phyloP scores from a whole-genome alignment of 2,888 invertebrate species.

The Cryptophagus acutangulus region DNA sequence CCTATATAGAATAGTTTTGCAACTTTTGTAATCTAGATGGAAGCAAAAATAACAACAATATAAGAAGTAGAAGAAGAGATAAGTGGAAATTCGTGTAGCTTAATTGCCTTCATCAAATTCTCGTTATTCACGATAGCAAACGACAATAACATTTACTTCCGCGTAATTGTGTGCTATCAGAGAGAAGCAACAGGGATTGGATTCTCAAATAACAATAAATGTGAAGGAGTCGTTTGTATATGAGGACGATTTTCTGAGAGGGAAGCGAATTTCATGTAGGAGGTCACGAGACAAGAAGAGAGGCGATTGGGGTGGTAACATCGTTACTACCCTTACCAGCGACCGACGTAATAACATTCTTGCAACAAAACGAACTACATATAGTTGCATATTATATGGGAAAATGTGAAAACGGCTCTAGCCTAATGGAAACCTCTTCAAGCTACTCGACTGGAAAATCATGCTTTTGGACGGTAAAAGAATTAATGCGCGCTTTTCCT shows the following conservation, averaged over 20 bases:
- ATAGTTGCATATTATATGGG: conserved; percentile 1
- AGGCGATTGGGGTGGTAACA: neutral
- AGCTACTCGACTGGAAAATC: conserved; percentile 14
- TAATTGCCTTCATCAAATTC: conserved; percentile 26
- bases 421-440: conserved; percentile 18
- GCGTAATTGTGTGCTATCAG: conserved; percentile 16
- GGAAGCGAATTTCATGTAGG: conserved; percentile 15
- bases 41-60: neutral
- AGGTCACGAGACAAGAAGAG: conserved; percentile 18
- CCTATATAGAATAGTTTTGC: no score
- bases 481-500: conserved; percentile 12
- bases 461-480: conserved; percentile 11
- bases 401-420: conserved; percentile 19
- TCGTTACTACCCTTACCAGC: no score
- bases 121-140: conserved; percentile 26
- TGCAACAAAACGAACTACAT: no score
- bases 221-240: conserved; percentile 11
- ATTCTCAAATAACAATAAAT: conserved; percentile 17
- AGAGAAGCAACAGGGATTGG: conserved; percentile 15
- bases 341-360: conserved; percentile 1
- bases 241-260: no score
- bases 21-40: neutral
- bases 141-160: conserved; percentile 23
- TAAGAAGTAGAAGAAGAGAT: no score
- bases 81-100: conserved; percentile 8